phyloP scores from a whole-genome alignment of 2,113 vertebrate genomes.

The Erinaceus europaeus region DNA sequence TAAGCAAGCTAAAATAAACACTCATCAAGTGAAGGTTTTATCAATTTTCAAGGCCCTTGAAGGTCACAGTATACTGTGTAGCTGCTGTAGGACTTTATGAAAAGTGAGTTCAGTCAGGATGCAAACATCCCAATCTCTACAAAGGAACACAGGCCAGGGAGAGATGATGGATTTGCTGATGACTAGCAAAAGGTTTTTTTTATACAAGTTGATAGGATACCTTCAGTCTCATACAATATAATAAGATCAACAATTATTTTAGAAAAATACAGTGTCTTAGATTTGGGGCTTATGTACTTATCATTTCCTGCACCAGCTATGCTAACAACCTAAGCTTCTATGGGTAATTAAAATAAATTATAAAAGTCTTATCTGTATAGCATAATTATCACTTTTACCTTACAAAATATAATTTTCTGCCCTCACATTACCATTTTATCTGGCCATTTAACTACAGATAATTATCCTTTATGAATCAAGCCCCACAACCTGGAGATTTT shows the following conservation, averaged over 20 bases:
- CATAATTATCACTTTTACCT: constrained; percentile 67
- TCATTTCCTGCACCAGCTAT: constrained; percentile 24
- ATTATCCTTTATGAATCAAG: constrained; percentile 72
- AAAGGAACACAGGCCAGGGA: background rate
- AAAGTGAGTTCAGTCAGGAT: background rate
- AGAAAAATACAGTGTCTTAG: background rate
- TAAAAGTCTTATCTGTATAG: constrained; percentile 58
- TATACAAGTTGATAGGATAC: too few species aligned
- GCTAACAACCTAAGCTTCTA: background rate
- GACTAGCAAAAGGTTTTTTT: background rate
- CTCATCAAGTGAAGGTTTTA: background rate
- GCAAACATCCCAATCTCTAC: background rate
- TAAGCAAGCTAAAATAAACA: constrained; percentile 16
- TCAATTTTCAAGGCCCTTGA: background rate
- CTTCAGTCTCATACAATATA: background rate
- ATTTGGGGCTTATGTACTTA: background rate
- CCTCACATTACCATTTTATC: constrained; percentile 57
- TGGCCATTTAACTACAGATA: constrained; percentile 72
- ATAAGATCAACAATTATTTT: background rate
- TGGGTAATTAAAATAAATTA: constrained; percentile 47
- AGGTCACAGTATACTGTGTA: background rate
- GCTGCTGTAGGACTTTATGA: background rate
- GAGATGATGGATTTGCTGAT: background rate
- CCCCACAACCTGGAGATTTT: constrained; percentile 73
- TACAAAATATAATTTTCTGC: constrained; percentile 64